phyloP scores from a whole-genome alignment of 2,113 vertebrate genomes.

The Caracal caracal region DNA sequence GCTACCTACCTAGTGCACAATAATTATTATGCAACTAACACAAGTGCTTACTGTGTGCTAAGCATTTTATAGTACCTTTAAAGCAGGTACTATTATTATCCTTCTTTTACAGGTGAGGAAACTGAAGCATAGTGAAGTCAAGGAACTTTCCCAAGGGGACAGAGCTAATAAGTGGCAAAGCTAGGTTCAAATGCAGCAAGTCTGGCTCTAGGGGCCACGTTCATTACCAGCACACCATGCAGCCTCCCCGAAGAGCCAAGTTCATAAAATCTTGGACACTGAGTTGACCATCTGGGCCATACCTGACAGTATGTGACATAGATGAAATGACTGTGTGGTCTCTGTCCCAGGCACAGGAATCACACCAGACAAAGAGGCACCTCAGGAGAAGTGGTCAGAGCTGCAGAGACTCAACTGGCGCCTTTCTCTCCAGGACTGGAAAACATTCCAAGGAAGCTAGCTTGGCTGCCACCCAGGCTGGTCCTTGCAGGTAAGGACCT shows the following conservation, averaged over 20 bases:
- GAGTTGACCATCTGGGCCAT: not conserved
- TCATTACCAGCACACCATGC: not conserved
- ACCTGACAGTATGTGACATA: not conserved
- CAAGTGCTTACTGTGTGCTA: not conserved
- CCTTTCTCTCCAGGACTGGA: not conserved
- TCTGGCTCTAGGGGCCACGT: not conserved
- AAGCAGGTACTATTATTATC: not conserved
- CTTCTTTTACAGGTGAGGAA: not conserved
- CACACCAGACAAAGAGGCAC: not conserved
- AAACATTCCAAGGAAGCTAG: not conserved
- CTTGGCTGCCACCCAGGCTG: conserved; percentile 48
- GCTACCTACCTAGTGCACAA: not conserved
- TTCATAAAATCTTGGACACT: not conserved
- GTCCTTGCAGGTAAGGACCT: conserved; percentile 24
- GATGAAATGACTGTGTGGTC: not conserved
- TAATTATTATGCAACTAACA: not conserved
- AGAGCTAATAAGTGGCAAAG: not conserved
- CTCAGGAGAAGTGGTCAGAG: not conserved
- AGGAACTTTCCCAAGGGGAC: not conserved
- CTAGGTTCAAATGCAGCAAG: not conserved
- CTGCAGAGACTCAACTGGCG: not conserved
- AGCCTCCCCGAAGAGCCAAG: not conserved
- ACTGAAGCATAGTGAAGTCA: not conserved
- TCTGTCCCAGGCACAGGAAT: not conserved
- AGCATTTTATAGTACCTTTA: not conserved